These are phyloP conservation scores for Protophormia terraenovae DNA, from an alignment of 2,888 invertebrate species.

Conservation along the genomic window DNA sequence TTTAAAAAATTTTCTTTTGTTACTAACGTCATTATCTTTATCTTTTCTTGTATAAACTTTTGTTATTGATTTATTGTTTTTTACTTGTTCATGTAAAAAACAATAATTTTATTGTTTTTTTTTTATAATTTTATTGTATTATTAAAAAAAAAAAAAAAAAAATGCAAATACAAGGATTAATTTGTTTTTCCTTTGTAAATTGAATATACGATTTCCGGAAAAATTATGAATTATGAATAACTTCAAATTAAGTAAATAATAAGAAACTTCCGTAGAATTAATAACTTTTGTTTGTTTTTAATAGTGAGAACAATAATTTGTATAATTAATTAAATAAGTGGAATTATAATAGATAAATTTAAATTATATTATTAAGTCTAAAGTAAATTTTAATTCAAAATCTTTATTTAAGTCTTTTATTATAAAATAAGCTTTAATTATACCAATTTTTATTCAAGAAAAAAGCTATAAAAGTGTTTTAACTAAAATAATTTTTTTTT, in stretches of 20 bases:
- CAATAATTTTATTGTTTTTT: background rate
- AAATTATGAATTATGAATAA: constrained; percentile 16
- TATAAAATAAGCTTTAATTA: no score
- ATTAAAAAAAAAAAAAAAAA: constrained; percentile 8
- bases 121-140: constrained; percentile 17
- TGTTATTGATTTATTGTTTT: constrained; percentile 36
- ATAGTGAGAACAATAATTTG: no score
- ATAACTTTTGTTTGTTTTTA: background rate
- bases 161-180: constrained; percentile 40
- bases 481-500: no score
- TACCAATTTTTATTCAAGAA: no score
- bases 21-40: constrained; percentile 11
- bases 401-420: no score
- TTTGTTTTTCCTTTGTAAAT: constrained; percentile 28
- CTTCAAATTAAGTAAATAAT: background rate
- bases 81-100: constrained; percentile 20
- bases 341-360: no score
- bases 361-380: no score
- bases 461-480: no score
- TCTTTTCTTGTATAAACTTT: constrained; percentile 20
- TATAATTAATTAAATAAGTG: background rate
- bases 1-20: constrained; percentile 2
- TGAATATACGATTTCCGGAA: constrained; percentile 13
- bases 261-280: constrained; percentile 8
- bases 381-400: no score